Percentiles rank a stretch among this genome's conserved stretches.
phyloP scores from a whole-genome alignment of 2,888 invertebrate species.

The Agrochola litura region DNA sequence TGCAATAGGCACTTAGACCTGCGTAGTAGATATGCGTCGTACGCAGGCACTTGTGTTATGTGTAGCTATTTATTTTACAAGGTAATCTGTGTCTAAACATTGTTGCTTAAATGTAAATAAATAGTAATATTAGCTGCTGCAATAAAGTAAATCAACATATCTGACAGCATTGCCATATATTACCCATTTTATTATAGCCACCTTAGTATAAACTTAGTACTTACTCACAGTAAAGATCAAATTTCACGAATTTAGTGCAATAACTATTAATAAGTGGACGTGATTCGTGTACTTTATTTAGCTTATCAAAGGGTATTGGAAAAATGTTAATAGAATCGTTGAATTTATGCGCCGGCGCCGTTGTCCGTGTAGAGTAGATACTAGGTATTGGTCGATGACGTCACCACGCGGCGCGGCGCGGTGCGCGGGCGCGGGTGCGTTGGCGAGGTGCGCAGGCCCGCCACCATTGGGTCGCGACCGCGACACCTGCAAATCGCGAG shows the following conservation, averaged over 20 bases:
- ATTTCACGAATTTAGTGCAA: constrained; percentile 51
- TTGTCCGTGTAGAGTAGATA: constrained; percentile 41
- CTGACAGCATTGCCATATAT: constrained; percentile 21
- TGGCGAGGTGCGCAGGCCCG: constrained; percentile 60
- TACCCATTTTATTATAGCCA: constrained; percentile 39
- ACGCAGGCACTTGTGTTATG: not conserved
- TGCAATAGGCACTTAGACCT: constrained; percentile 27
- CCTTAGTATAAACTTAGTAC: constrained; percentile 33
- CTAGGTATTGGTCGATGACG: constrained; percentile 64
- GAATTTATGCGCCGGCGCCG: constrained; percentile 79
- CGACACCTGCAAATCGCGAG: constrained; percentile 75
- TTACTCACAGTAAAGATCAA: constrained; percentile 36
- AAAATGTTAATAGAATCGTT: constrained; percentile 65
- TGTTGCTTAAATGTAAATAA: constrained; percentile 36
- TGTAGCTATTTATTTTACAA: constrained; percentile 19
- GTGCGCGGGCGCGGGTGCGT: constrained; percentile 56
- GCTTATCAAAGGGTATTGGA: constrained; percentile 43
- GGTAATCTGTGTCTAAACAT: constrained; percentile 23
- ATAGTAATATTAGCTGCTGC: constrained; percentile 14
- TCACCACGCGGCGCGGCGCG: constrained; percentile 50
- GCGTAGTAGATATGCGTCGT: constrained; percentile 34
- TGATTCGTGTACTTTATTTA: constrained; percentile 50
- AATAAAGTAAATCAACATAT: constrained; percentile 45
- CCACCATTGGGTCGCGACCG: constrained; percentile 68
- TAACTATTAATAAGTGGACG: constrained; percentile 39